Base-by-base conservation (phyloP, 2,888 invertebrate genomes). In the Lasioglossum oenotherae region DNA sequence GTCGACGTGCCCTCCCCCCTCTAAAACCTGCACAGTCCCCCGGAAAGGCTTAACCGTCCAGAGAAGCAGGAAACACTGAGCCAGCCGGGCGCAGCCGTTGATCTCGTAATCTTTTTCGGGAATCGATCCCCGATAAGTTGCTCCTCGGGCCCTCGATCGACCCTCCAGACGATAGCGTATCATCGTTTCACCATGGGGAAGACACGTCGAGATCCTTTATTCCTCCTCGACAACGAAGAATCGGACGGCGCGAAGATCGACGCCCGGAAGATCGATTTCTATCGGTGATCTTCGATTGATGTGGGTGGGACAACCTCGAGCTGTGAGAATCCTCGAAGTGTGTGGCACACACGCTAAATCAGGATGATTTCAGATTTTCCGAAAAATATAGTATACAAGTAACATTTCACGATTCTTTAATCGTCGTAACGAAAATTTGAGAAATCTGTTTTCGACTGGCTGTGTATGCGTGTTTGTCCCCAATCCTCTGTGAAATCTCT, bases 51-150 rank as follows among this genome's bases (percentile, higher is more conserved):
- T 80, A 82, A 85, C 73, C 35, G 67, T 60, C 46, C 81, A 81
- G 86, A 83, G 86, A 84, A 87, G 71, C 87, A 87, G 88, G 81
- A 90, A 88, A 87, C 27, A 77, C 82, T 78, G 80, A 23, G 5
- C 35, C 73, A 31, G 72, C 31, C 69, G 60, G 60, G 27, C 60
- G 60, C 60, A 64, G 60, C 60, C 60, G 60, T 31, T 64, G 60
- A 78, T 82, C 85, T 64, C 67, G 69, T 46, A 41, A 78, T 78
- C 74, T 69, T 27, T 73, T 67, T 38, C 31, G 69, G 41, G 35
- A 78, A 49, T 86, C 80, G 78, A 86, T 82, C 82, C 80, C 72
- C 64, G 74, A 72, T 85, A 77, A 49, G 69, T 46, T 69, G 31
- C 44, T 53, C 10, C n/a, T 73, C 64, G 44, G 27, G 35, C 19